Conservation (phyloP, 2,888 invertebrate genomes). For the Spodoptera exigua region DNA sequence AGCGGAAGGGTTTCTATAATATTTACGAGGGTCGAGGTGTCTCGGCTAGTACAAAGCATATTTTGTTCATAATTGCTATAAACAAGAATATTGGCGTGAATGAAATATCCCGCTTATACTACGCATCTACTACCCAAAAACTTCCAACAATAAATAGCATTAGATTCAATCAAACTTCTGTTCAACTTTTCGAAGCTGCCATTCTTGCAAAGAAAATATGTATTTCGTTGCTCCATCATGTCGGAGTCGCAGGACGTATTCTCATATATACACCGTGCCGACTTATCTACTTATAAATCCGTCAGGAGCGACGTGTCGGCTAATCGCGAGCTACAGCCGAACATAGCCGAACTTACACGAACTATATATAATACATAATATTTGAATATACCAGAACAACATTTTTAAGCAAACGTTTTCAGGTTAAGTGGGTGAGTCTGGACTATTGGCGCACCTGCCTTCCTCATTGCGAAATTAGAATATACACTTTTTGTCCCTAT, state of each 20-base stretch:
- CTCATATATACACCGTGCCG: background rate
- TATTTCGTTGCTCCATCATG: conserved; percentile 7
- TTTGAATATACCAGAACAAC: conserved; percentile 27
- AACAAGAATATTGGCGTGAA: conserved; percentile 13
- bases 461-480: conserved; percentile 31
- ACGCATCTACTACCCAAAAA: background rate
- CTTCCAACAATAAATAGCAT: conserved; percentile 1
- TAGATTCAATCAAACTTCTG: conserved; percentile 26
- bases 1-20: conserved; percentile 35
- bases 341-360: conserved; percentile 30
- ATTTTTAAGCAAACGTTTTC: conserved; percentile 26
- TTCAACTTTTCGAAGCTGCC: conserved; percentile 22
- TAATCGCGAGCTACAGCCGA: conserved; percentile 19
- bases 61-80: conserved; percentile 39
- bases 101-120: too few relatives aligned
- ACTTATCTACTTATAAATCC: conserved; percentile 23
- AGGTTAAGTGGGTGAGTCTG: conserved; percentile 23
- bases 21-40: conserved; percentile 42
- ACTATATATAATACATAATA: conserved; percentile 10
- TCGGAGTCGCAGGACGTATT: conserved; percentile 24
- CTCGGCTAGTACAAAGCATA: conserved; percentile 29
- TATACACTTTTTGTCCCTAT: conserved; percentile 11
- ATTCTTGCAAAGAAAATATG: conserved; percentile 27
- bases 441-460: conserved; percentile 26
- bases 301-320: conserved; percentile 23